Base-by-base conservation (phyloP, 92 coral and sea anemone species). In the Heteractis magnifica region DNA sequence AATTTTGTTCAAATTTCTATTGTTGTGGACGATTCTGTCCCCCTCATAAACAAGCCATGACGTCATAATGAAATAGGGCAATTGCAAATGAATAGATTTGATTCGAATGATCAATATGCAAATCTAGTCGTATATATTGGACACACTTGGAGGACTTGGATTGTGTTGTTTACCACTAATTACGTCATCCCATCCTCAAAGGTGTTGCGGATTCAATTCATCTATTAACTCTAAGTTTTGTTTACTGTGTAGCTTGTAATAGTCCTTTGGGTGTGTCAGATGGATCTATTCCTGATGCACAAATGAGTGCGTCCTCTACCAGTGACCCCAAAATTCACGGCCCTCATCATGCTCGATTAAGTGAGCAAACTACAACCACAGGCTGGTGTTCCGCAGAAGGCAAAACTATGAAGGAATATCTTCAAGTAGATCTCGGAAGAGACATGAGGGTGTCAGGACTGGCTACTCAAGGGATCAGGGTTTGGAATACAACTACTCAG, bases 311-410 rank as follows among this genome's bases (percentile, higher is more conserved):
- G 48, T 91, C 98, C 41, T 91, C 95, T 10, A 85, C 93, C 15
- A 55, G 82, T 49, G 90, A 89, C 56, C 86, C 72, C 48, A 70
- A 34, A 4, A 89, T 56, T 21, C 77, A 81, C 58, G 93, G 87
- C 70, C 91, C 98, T 51, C 89, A 91, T 80, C 83, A 44, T 11
- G 98, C 83, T 16, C 89, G 98, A 18, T 79, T 91, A 78, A 89
- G 78, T 75, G 81, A 55, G 16, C 62, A 88, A 4, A 87, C 58
- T 34, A 88, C 85, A 64, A 85, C 89, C 53, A 82, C 82, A 14
- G 97, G 97, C 5, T 93, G 98, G 98, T 93, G 98, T 68, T 91
- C 93, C 12, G 86, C 94, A 11, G 65, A 64, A 18, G 79, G 79
- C 13, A 91, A 82, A 81, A 82, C 59, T 51, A 82, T 78, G 52